Evolutionary conservation across 1,140 invertebrate species (phyloP).

Genomic region (Brachystomella parvula): DNA sequence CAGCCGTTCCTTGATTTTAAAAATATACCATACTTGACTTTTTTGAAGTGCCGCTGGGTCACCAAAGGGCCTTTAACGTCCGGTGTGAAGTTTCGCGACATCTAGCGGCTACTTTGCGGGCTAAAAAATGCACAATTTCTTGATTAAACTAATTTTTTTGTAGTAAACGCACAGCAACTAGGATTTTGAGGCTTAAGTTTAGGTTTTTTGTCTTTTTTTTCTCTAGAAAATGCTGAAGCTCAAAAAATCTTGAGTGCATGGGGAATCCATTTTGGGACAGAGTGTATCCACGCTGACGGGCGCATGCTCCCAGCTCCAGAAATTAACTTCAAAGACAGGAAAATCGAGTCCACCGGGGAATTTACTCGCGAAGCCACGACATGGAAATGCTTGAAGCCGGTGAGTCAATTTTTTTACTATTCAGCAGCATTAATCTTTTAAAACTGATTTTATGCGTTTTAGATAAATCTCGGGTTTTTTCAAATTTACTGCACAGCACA

Average conservation of each 20-base stretch:
- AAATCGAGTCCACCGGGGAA: not conserved
- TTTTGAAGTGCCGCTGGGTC: too few species aligned
- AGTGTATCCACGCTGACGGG: conserved; percentile 54
- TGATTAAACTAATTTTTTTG: too few species aligned
- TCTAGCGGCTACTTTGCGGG: too few species aligned
- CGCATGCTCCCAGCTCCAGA: conserved; percentile 55
- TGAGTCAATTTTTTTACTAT: not conserved
- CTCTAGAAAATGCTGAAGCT: not conserved
- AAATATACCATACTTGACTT: too few species aligned
- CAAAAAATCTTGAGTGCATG: conserved; percentile 60
- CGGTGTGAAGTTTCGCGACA: too few species aligned
- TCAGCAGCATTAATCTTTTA: not conserved
- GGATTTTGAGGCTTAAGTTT: not conserved
- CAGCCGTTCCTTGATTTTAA: too few species aligned
- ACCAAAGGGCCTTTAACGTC: too few species aligned
- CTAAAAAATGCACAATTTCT: too few species aligned
- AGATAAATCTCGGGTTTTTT: not conserved
- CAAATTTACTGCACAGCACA: not conserved
- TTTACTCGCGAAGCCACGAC: not conserved
- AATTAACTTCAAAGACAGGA: conserved; percentile 42
- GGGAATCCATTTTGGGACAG: conserved; percentile 62
- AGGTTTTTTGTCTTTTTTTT: not conserved
- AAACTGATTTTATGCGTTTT: not conserved
- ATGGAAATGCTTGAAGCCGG: not conserved
- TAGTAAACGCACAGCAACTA: too few species aligned